Conservation (phyloP, 2,113 vertebrate species). For the Heterochromis multidens region DNA sequence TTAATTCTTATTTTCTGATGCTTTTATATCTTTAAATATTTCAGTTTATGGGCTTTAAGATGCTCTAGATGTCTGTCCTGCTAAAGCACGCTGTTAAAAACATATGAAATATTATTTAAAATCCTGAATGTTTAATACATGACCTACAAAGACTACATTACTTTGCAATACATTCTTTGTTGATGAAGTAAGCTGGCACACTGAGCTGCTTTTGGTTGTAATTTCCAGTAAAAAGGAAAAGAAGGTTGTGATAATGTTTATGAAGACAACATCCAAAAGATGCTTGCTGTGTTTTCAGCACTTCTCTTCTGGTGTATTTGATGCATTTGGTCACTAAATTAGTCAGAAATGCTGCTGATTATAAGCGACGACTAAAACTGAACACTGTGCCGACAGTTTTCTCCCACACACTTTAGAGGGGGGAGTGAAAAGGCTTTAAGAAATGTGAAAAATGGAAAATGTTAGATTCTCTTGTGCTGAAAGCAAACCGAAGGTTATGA, state of each 20-base stretch:
- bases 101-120: not conserved
- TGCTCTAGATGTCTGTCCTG: not conserved
- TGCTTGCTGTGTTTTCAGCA: not conserved
- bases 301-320: not conserved
- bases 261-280: not conserved
- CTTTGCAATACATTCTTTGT: too few species aligned
- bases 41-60: not conserved
- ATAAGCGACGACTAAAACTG: not conserved
- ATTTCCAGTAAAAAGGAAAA: too few species aligned
- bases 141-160: not conserved
- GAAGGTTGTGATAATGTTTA: not conserved
- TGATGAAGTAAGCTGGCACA: too few species aligned
- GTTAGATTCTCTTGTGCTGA: too few species aligned
- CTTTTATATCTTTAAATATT: not conserved
- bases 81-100: not conserved
- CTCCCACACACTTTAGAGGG: too few species aligned
- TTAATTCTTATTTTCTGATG: not conserved
- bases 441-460: too few species aligned
- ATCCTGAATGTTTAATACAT: not conserved
- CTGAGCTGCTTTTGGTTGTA: too few species aligned
- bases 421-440: too few species aligned
- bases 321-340: not conserved
- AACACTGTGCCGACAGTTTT: too few species aligned
- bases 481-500: too few species aligned
- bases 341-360: not conserved